Conservation (phyloP, 2,797 vertebrate species). For the Microctenopoma stevenorrisi region DNA sequence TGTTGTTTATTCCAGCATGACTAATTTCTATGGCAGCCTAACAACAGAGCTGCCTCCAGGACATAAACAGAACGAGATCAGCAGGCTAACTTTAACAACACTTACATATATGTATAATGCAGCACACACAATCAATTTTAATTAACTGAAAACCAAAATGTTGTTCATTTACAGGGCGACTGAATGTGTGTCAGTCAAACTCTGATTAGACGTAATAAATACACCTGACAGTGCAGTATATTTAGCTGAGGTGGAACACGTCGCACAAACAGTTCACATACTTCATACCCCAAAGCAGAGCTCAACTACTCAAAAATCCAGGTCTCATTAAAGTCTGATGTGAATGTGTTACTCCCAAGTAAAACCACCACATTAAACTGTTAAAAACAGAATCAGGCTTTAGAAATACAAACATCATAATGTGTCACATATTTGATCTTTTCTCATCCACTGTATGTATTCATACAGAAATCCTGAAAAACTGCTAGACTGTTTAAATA, state of each 20-base stretch:
- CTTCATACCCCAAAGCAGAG: constrained; percentile 50
- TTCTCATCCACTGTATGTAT: too few species aligned
- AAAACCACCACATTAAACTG: constrained; percentile 2
- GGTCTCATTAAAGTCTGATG: constrained; percentile 32
- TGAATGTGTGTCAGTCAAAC: constrained; percentile 28
- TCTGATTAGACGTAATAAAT: constrained; percentile 35
- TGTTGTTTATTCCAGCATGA: not conserved
- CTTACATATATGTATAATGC: not conserved
- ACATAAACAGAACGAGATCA: not conserved
- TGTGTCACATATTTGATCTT: too few species aligned
- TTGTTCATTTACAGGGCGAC: not conserved
- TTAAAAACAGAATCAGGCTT: constrained; percentile 24
- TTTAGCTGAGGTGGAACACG: constrained; percentile 35
- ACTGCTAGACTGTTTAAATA: too few species aligned
- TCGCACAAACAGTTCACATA: constrained; percentile 54
- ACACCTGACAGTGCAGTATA: constrained; percentile 11
- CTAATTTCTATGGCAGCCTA: not conserved
- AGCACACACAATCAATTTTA: not conserved
- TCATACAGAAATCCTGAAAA: too few species aligned
- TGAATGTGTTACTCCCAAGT: constrained; percentile 20
- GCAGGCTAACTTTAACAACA: not conserved
- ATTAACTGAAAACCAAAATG: not conserved
- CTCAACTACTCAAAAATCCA: constrained; percentile 57
- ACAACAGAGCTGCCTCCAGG: not conserved
- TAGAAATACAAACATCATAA: not conserved